Conservation (phyloP, 2,113 vertebrate species). For the Nycticryphes semicollaris region DNA sequence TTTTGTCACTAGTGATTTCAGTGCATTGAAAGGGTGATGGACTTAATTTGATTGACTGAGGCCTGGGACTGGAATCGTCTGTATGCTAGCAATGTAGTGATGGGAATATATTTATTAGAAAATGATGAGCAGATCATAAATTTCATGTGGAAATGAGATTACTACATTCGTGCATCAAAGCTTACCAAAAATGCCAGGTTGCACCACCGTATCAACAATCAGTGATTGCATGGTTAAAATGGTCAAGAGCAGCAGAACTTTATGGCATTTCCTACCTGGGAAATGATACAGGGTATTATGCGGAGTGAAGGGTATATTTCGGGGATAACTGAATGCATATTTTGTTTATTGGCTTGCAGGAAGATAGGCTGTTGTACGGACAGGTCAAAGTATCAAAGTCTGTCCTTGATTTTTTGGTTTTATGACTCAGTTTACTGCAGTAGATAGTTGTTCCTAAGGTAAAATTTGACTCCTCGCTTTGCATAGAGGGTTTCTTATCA, state of each 20-base stretch:
- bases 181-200: not conserved
- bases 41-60: not conserved
- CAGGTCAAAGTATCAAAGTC: not conserved
- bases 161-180: not conserved
- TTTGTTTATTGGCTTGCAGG: not conserved
- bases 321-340: not conserved
- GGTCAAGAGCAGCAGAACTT: not conserved
- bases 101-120: not conserved
- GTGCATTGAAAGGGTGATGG: not conserved
- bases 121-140: not conserved
- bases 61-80: not conserved
- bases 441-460: not conserved
- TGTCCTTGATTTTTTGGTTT: not conserved
- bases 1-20: not conserved
- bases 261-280: not conserved
- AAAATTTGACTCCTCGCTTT: not conserved
- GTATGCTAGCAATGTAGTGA: not conserved
- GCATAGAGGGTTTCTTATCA: not conserved
- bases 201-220: not conserved
- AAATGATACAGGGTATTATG: not conserved
- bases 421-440: not conserved
- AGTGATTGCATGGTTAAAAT: not conserved
- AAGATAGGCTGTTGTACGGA: not conserved
- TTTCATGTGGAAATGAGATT: not conserved
- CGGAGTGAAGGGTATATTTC: not conserved